These are phyloP conservation scores for Mellilla xanthometata DNA, from an alignment of 2,888 invertebrate species.

Conservation along the genomic window DNA sequence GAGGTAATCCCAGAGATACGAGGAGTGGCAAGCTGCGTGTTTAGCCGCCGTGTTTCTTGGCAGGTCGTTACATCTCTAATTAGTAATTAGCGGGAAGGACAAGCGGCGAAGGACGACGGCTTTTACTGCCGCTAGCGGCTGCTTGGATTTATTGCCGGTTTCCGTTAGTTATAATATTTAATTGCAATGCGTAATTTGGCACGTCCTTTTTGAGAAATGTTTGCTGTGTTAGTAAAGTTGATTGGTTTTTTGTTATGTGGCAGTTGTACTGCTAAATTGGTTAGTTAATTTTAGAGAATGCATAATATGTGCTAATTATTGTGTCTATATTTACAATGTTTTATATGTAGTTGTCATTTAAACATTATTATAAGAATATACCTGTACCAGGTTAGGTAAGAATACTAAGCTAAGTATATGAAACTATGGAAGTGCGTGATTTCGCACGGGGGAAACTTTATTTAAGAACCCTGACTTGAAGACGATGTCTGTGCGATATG, in stretches of 20 bases:
- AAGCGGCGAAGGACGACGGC: conserved; percentile 44
- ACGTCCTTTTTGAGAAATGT: background rate
- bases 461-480: too few relatives aligned
- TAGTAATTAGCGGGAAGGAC: conserved; percentile 51
- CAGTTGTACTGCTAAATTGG: too few relatives aligned
- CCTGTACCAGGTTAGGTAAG: too few relatives aligned
- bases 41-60: conserved; percentile 53
- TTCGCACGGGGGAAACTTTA: too few relatives aligned
- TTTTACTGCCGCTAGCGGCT: conserved; percentile 14
- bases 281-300: too few relatives aligned
- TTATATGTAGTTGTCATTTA: too few relatives aligned
- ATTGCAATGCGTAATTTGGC: conserved; percentile 1
- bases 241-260: background rate
- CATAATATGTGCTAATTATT: too few relatives aligned
- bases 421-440: too few relatives aligned
- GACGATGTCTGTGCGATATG: too few relatives aligned
- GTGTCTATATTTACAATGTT: too few relatives aligned
- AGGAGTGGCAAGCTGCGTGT: conserved; percentile 60
- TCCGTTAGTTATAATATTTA: conserved; percentile 10
- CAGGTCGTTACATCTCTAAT: conserved; percentile 33
- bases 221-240: background rate
- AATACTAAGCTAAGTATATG: too few relatives aligned
- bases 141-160: conserved; percentile 36
- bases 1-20: conserved; percentile 16
- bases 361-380: too few relatives aligned